Conservation (phyloP, 2,888 invertebrate genomes). For the Heliconius charithonia region DNA sequence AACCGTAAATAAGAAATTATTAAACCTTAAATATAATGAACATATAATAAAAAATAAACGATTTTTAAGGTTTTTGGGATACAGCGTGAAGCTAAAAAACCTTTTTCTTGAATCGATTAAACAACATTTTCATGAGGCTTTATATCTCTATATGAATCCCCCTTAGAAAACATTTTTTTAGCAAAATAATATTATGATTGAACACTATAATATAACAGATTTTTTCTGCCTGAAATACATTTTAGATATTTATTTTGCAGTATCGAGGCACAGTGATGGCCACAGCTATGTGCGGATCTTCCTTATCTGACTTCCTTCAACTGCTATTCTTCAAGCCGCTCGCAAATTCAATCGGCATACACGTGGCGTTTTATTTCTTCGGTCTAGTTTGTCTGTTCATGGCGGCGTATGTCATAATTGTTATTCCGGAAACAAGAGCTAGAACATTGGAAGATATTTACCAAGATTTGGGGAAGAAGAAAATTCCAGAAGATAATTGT, state of each 20-base stretch:
- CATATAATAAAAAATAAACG: too few species aligned
- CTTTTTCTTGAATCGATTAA: too few species aligned
- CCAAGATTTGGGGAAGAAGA: slow-evolving; percentile 51
- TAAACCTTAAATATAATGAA: too few species aligned
- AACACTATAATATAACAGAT: too few species aligned
- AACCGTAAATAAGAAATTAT: too few species aligned
- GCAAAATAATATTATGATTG: too few species aligned
- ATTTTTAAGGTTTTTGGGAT: too few species aligned
- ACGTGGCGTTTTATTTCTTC: slow-evolving; percentile 67
- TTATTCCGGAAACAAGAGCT: slow-evolving; percentile 67
- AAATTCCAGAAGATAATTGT: background rate
- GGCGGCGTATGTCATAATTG: slow-evolving; percentile 58
- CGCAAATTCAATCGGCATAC: slow-evolving; percentile 60
- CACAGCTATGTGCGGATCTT: slow-evolving; percentile 62
- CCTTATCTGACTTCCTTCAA: slow-evolving; percentile 63
- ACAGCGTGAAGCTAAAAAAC: too few species aligned
- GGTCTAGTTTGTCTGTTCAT: slow-evolving; percentile 61
- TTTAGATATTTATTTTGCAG: slow-evolving; percentile 57
- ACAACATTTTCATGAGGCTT: too few species aligned
- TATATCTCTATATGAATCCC: too few species aligned
- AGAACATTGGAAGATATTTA: slow-evolving; percentile 67
- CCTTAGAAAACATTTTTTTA: too few species aligned
- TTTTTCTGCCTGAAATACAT: background rate
- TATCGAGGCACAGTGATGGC: slow-evolving; percentile 70
- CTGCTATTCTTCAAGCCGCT: slow-evolving; percentile 70